Evolutionary conservation across 92 coral and sea anemone species (phyloP).

Genomic region (Umimayanthus kanabou): DNA sequence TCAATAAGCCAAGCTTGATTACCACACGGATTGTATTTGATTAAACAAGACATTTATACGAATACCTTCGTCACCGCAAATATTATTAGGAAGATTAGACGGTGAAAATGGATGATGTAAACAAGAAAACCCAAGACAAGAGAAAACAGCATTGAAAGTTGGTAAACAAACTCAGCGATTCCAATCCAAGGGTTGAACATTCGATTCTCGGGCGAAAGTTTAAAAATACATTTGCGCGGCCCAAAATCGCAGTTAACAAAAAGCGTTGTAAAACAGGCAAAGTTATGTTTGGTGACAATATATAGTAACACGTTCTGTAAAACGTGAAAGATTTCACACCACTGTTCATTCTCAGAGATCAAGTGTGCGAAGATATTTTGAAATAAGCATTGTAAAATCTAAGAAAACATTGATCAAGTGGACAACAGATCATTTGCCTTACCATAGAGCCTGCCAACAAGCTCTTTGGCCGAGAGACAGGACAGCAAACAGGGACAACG

Average conservation of each 20-base stretch:
- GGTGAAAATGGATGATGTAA: constrained; percentile 21
- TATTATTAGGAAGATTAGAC: constrained; percentile 30
- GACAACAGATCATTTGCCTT: neutral
- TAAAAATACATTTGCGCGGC: neutral
- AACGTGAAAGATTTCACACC: neutral
- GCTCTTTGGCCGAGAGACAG: neutral
- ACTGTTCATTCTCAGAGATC: neutral
- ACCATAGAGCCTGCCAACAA: neutral
- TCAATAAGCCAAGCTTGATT: constrained; percentile 1
- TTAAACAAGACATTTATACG: constrained; percentile 19
- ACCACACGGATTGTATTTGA: constrained; percentile 41
- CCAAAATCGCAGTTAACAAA: too few relatives aligned
- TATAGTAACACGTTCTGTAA: neutral
- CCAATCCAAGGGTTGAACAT: neutral
- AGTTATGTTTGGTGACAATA: neutral
- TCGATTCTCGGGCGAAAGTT: neutral
- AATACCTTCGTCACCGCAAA: constrained; percentile 26
- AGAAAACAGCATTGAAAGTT: constrained; percentile 8
- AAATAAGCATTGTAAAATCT: constrained; percentile 17
- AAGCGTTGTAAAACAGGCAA: neutral
- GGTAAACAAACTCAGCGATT: neutral
- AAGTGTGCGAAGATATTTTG: neutral
- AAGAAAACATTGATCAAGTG: constrained; percentile 30
- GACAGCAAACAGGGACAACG: neutral
- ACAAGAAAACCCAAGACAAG: constrained; percentile 4